A percentile compares a stretch with the other conserved stretches of the same genome.
Conservation (phyloP, 2,888 invertebrate genomes). For the Gymnosoma rotundatum region DNA sequence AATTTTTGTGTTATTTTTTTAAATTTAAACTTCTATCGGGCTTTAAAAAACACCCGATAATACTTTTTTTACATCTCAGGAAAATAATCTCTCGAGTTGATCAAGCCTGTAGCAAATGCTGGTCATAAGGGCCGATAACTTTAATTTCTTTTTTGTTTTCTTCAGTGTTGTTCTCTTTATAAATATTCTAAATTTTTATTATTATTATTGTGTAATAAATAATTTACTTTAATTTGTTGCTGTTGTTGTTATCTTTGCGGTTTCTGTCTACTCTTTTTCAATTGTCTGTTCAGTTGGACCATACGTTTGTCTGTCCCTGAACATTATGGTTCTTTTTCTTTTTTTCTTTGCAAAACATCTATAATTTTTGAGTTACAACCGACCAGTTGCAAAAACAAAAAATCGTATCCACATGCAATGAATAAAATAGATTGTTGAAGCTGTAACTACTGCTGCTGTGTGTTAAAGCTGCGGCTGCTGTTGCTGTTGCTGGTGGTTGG, state of each 20-base stretch:
- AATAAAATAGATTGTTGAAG: constrained; percentile 55
- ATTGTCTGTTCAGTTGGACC: constrained; percentile 41
- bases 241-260: constrained; percentile 39
- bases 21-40: no score
- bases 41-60: no score
- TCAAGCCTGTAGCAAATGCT: no score
- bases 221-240: constrained; percentile 64
- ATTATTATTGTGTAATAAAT: constrained; percentile 66
- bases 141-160: neutral
- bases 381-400: constrained; percentile 38
- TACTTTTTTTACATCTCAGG: no score
- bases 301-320: constrained; percentile 42
- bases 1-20: no score
- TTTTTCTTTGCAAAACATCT: constrained; percentile 49
- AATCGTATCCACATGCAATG: constrained; percentile 50
- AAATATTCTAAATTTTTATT: constrained; percentile 59
- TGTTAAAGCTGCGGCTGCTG: constrained; percentile 39
- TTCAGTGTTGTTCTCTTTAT: constrained; percentile 33
- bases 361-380: constrained; percentile 67
- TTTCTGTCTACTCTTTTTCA: constrained; percentile 58
- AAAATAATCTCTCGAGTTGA: no score
- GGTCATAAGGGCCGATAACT: no score
- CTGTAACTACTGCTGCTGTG: constrained; percentile 25
- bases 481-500: constrained; percentile 56
- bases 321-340: constrained; percentile 22